These are phyloP conservation scores for Pardalotus punctatus DNA, from an alignment of 2,113 vertebrate species.

Conservation along the genomic window DNA sequence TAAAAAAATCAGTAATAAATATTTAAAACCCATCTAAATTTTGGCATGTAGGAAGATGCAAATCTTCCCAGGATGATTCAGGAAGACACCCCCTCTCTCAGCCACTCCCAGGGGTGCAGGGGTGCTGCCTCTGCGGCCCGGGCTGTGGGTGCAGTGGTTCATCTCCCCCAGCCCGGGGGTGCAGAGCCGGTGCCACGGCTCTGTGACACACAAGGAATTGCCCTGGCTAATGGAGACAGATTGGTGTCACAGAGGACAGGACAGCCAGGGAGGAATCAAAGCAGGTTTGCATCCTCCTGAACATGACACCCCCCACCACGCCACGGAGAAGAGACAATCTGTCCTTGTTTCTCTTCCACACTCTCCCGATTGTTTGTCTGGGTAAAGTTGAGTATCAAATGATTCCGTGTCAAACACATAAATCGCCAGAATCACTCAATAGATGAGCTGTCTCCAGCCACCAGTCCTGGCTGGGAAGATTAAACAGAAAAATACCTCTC, in stretches of 20 bases:
- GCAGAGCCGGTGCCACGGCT: neutral
- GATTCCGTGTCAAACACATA: neutral
- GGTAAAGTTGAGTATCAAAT: slow-evolving; percentile 10
- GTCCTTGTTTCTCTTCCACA: neutral
- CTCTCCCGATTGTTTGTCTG: neutral
- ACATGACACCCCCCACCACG: neutral
- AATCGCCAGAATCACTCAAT: neutral
- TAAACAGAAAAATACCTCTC: neutral
- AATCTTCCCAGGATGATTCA: neutral
- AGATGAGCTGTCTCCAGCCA: neutral
- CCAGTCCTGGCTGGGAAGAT: neutral
- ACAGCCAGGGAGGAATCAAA: neutral
- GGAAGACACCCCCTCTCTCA: neutral
- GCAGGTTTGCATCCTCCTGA: slow-evolving; percentile 12
- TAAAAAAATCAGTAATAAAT: neutral
- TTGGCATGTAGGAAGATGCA: neutral
- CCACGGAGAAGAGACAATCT: neutral
- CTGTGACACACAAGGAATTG: neutral
- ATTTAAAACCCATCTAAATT: neutral
- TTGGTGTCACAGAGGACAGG: neutral
- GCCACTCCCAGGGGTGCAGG: neutral
- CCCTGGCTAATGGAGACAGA: neutral
- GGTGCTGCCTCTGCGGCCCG: neutral
- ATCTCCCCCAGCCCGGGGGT: neutral
- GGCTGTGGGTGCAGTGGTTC: neutral